These are phyloP conservation scores for Nymphalis io DNA, from an alignment of 1,140 invertebrate species.

Conservation along the genomic window DNA sequence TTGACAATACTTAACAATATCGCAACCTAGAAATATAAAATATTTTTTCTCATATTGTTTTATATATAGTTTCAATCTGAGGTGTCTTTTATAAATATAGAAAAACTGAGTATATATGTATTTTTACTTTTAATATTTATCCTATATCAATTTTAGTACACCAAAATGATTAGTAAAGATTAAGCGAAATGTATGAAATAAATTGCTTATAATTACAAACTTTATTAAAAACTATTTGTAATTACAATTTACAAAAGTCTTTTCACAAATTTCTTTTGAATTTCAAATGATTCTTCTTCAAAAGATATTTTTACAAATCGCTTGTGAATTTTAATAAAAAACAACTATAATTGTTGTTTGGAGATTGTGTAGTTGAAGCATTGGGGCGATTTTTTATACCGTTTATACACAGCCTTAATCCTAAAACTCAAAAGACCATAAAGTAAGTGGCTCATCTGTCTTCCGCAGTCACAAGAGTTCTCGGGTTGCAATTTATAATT, in stretches of 20 bases:
- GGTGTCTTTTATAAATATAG: background rate
- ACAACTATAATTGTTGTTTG: constrained; percentile 15
- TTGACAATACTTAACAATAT: constrained; percentile 4
- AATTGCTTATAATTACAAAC: too few relatives aligned
- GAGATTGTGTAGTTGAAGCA: constrained; percentile 20
- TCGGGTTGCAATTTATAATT: constrained; percentile 66
- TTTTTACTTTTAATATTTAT: too few relatives aligned
- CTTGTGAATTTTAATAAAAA: constrained; percentile 10
- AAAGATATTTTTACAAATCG: constrained; percentile 9
- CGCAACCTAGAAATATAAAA: background rate
- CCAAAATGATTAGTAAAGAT: too few relatives aligned
- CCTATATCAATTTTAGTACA: too few relatives aligned
- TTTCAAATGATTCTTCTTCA: background rate
- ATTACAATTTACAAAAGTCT: too few relatives aligned
- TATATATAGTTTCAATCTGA: background rate
- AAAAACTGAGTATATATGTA: too few relatives aligned
- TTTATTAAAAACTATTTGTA: too few relatives aligned
- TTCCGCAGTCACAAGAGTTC: constrained; percentile 49
- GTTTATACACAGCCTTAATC: constrained; percentile 36
- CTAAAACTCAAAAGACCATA: constrained; percentile 59
- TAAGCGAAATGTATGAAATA: too few relatives aligned
- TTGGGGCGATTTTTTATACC: constrained; percentile 43
- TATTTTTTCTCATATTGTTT: background rate
- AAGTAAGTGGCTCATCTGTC: constrained; percentile 70
- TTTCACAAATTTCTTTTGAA: too few relatives aligned